Percentiles rank a stretch among this genome's conserved stretches.
Conservation (phyloP, 2,888 invertebrate genomes). For the Tholera decimalis region DNA sequence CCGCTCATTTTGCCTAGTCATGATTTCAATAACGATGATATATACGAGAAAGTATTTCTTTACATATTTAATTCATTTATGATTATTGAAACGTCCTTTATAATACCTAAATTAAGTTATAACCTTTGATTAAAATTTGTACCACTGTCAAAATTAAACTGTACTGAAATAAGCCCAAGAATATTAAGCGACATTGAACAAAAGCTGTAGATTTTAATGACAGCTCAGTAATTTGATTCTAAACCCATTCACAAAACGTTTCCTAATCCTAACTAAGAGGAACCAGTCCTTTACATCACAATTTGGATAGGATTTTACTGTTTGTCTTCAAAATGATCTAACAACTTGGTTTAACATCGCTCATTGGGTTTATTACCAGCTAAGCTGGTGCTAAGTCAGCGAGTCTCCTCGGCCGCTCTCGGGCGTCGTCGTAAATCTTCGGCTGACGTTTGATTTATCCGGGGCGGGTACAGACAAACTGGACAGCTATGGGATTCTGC, state of each 20-base stretch:
- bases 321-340: constrained; percentile 60
- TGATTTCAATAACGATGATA: too few relatives aligned
- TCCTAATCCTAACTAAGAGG: constrained; percentile 20
- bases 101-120: not conserved
- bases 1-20: too few relatives aligned
- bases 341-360: constrained; percentile 47
- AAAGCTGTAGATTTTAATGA: constrained; percentile 25
- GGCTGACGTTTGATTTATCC: constrained; percentile 70
- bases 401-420: constrained; percentile 53
- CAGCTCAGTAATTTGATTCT: constrained; percentile 31
- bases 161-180: constrained; percentile 1
- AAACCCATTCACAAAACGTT: constrained; percentile 27
- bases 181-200: not conserved
- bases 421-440: constrained; percentile 70
- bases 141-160: not conserved
- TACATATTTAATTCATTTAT: not conserved
- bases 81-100: not conserved
- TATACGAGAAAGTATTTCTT: not conserved
- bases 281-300: constrained; percentile 22
- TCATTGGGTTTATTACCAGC: constrained; percentile 56
- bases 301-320: constrained; percentile 50
- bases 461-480: constrained; percentile 53
- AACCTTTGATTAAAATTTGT: constrained; percentile 5
- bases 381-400: constrained; percentile 62
- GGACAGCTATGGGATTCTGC: constrained; percentile 56